Base-by-base conservation (phyloP, 2,797 vertebrate genomes). In the Erithacus rubecula region DNA sequence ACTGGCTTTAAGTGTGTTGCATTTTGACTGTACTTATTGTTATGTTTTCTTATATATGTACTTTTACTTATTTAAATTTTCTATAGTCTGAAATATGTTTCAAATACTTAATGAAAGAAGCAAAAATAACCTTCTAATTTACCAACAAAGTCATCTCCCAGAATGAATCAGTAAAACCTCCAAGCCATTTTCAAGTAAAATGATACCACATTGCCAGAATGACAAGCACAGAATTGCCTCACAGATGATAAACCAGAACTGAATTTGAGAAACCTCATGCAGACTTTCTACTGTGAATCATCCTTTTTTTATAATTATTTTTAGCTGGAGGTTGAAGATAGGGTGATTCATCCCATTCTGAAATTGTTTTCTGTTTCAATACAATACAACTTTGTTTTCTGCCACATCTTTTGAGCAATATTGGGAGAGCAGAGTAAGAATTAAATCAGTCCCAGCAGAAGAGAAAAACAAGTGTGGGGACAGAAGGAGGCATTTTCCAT, bases 121-220 rank as follows among this genome's bases (percentile, higher is more conserved):
- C 15, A 72, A 84, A 86, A 94, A 46, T 5, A 89, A 74, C 59
- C 64, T 93, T 78, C 24, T 65, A 72, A 81, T 79, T 81, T 81
- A 91, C 51, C 41, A 92, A 91, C 59, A 86, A 92, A 94, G 63
- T 70, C 39, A 88, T 69, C 53, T 92, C 93, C 86, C 78, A 84
- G 83, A 91, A 97, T 95, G 89, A 97, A 96, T 96, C 95, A 94
- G 75, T 82, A 74, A 90, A 94, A 88, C 94, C 62, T 26, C 84
- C 44, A 91, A 71, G 36, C 95, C 97, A 84, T 97, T 98, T 98
- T 98, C 97, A 97, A 98, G 98, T 97, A 98, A 98, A 97, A 96
- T 63, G 96, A 94, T 94, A 96, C 96, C 94, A 89, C 62, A 46
- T 64, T 97, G 97, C 93, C 92, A 97, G 98, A 98, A 97, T 91